phyloP scores from a whole-genome alignment of 92 coral and sea anemone genomes.

The Epizoanthus fatuus region DNA sequence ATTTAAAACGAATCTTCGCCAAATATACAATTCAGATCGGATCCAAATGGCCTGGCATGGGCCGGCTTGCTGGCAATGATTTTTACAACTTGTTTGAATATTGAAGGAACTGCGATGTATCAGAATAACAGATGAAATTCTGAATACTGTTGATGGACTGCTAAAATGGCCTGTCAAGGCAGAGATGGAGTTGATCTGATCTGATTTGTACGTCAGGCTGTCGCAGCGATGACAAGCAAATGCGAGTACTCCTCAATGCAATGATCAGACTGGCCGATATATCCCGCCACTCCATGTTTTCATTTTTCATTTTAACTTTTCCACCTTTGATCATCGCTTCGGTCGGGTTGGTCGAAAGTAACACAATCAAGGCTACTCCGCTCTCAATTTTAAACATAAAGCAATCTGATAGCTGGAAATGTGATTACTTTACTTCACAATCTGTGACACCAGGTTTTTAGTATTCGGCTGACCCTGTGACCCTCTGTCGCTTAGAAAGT shows the following conservation, averaged over 20 bases:
- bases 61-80: no score
- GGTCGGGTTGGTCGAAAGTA: no score
- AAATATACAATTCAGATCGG: no score
- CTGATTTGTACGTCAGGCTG: neutral
- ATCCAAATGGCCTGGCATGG: no score
- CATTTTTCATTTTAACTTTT: neutral
- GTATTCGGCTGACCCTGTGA: neutral
- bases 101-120: no score
- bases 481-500: neutral
- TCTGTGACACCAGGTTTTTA: conserved; percentile 6
- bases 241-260: no score
- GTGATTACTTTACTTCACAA: neutral
- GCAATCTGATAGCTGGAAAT: neutral
- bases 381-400: no score
- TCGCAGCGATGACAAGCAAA: neutral
- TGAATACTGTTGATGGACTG: no score
- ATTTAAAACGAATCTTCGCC: no score
- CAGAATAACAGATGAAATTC: no score
- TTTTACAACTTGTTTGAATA: no score
- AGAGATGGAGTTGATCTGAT: neutral
- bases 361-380: no score
- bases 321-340: neutral
- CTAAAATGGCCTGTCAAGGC: neutral
- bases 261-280: neutral
- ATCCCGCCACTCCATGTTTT: neutral